These are phyloP conservation scores for Psophia crepitans DNA, from an alignment of 2,113 vertebrate genomes.

Conservation along the genomic window DNA sequence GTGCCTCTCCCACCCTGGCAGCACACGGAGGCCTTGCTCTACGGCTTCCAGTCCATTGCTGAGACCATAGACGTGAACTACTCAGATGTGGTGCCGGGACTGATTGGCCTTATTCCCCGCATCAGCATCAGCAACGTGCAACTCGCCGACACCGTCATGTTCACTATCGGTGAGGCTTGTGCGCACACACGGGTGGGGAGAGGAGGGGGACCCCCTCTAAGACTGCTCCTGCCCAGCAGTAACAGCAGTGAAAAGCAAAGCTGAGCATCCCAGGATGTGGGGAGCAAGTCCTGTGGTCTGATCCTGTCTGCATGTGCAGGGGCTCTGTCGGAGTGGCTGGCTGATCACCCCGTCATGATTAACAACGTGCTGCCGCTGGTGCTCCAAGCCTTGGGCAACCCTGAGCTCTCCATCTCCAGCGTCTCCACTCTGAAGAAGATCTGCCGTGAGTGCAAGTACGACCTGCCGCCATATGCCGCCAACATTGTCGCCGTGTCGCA, in stretches of 20 bases:
- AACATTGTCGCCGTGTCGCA: slow-evolving; percentile 98
- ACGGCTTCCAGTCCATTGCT: slow-evolving; percentile 97
- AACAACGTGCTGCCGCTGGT: slow-evolving; percentile 95
- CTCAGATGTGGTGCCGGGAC: slow-evolving; percentile 94
- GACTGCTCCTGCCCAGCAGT: neutral
- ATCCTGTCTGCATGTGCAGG: slow-evolving; percentile 69
- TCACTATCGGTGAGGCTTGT: slow-evolving; percentile 91
- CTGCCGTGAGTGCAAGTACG: slow-evolving; percentile 96
- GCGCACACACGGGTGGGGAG: neutral
- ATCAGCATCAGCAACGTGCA: slow-evolving; percentile 98
- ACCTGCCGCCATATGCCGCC: slow-evolving; percentile 92
- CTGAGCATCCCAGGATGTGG: fast-evolving
- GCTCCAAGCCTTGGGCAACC: slow-evolving; percentile 94
- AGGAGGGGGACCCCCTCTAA: neutral
- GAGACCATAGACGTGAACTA: slow-evolving; percentile 99
- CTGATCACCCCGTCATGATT: slow-evolving; percentile 98
- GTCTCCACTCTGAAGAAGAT: slow-evolving; percentile 99
- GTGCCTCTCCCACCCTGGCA: slow-evolving; percentile 53
- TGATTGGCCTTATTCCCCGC: slow-evolving; percentile 96
- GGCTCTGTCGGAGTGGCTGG: slow-evolving; percentile 95
- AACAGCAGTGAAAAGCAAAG: neutral
- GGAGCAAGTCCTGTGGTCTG: neutral
- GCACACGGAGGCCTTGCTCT: slow-evolving; percentile 97
- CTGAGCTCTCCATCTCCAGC: slow-evolving; percentile 95
- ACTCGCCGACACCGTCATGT: slow-evolving; percentile 98